A percentile compares a stretch with the other conserved stretches of the same genome.
phyloP scores from a whole-genome alignment of 2,797 vertebrate genomes.

The Sebastiscus albofasciatus region DNA sequence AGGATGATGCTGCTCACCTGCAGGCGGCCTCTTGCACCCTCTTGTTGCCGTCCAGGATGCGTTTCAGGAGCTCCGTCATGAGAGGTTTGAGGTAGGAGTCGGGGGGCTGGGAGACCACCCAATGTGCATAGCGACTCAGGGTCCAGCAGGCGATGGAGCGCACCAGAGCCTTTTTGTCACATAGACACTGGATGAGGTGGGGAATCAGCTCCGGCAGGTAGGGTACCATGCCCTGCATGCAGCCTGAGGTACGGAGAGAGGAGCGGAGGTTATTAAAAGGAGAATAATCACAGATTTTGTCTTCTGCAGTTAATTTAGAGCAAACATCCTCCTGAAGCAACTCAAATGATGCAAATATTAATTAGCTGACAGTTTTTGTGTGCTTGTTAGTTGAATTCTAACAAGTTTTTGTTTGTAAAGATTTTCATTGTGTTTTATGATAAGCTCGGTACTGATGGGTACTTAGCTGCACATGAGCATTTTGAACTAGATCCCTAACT shows the following conservation, averaged over 20 bases:
- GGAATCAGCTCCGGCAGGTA: constrained; percentile 95
- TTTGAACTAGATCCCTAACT: too few species aligned
- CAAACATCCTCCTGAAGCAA: not conserved
- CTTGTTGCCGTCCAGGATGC: constrained; percentile 97
- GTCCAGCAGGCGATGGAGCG: constrained; percentile 98
- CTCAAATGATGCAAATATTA: too few species aligned
- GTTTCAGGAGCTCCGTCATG: constrained; percentile 94
- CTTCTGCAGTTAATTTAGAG: not conserved
- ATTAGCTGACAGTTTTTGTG: too few species aligned
- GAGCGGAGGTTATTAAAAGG: not conserved
- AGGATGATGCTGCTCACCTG: constrained; percentile 80
- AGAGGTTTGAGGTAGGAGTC: constrained; percentile 93
- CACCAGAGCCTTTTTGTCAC: constrained; percentile 94
- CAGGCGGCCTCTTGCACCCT: constrained; percentile 95
- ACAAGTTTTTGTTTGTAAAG: too few species aligned
- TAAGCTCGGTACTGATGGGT: too few species aligned
- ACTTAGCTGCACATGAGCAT: too few species aligned
- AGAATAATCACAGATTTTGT: not conserved
- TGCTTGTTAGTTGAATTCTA: too few species aligned
- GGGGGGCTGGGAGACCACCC: constrained; percentile 93
- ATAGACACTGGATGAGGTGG: constrained; percentile 91
- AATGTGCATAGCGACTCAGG: constrained; percentile 94
- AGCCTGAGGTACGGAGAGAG: constrained; percentile 76
- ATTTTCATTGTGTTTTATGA: too few species aligned
- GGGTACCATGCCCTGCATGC: constrained; percentile 95